Evolutionary conservation across 2,797 vertebrate species (phyloP).

Genomic region (Aeoliscus strigatus): DNA sequence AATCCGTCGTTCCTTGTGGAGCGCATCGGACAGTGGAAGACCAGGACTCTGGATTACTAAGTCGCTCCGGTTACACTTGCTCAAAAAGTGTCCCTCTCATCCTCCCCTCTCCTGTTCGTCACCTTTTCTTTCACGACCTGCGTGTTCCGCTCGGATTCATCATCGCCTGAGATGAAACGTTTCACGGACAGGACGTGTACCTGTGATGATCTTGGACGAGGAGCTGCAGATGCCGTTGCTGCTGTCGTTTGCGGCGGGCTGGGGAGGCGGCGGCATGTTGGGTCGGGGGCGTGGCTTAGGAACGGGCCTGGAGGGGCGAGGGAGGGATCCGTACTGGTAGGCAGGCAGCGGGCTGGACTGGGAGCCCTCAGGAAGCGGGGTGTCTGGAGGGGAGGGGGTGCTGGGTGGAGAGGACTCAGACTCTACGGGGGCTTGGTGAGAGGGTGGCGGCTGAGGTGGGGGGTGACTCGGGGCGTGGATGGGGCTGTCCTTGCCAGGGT

Average conservation of each 20-base stretch:
- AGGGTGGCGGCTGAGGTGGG: slow-evolving; percentile 84
- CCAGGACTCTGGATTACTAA: too few relatives aligned
- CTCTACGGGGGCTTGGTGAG: slow-evolving; percentile 49
- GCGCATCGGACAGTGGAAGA: too few relatives aligned
- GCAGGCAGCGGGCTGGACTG: slow-evolving; percentile 28
- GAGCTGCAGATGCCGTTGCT: slow-evolving; percentile 64
- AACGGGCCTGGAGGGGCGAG: slow-evolving; percentile 82
- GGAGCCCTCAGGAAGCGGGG: slow-evolving; percentile 69
- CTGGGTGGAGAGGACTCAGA: slow-evolving; percentile 79
- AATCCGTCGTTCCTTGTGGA: too few relatives aligned
- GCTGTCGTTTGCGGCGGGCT: slow-evolving; percentile 75
- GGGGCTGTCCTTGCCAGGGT: slow-evolving; percentile 73
- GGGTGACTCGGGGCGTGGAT: slow-evolving; percentile 91
- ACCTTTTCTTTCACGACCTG: too few relatives aligned
- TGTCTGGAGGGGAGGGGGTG: slow-evolving; percentile 84
- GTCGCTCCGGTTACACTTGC: too few relatives aligned
- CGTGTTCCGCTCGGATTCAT: too few relatives aligned
- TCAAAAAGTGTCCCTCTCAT: too few relatives aligned
- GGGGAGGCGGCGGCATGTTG: slow-evolving; percentile 84
- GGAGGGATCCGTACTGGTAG: slow-evolving; percentile 74
- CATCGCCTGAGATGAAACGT: too few relatives aligned
- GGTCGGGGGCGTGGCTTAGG: slow-evolving; percentile 86
- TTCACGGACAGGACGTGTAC: slow-evolving; percentile 64
- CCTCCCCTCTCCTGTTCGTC: too few relatives aligned
- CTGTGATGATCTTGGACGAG: slow-evolving; percentile 86